These are phyloP conservation scores for Porphyrio hochstetteri DNA, from an alignment of 2,113 vertebrate species.

Conservation along the genomic window DNA sequence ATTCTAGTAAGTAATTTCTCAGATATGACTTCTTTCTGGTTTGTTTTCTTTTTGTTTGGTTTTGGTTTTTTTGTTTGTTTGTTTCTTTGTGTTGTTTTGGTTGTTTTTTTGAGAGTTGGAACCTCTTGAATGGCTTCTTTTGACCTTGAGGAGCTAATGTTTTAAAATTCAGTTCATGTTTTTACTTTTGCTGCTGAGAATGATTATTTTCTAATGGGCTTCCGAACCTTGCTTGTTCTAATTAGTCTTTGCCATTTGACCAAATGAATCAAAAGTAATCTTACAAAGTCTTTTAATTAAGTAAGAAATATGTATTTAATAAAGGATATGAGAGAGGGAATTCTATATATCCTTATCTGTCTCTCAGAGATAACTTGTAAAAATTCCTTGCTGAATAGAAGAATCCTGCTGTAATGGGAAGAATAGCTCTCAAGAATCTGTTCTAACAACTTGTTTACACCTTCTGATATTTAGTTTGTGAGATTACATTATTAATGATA, in stretches of 20 bases:
- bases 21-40: not conserved
- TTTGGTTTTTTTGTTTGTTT: not conserved
- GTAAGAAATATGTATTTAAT: constrained; percentile 56
- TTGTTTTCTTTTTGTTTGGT: not conserved
- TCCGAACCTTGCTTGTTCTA: constrained; percentile 32
- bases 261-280: constrained; percentile 31
- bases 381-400: constrained; percentile 54
- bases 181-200: constrained; percentile 14
- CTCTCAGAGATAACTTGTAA: constrained; percentile 35
- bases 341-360: constrained; percentile 53
- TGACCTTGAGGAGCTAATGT: not conserved
- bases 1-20: constrained; percentile 86
- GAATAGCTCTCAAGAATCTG: constrained; percentile 31
- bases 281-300: constrained; percentile 64
- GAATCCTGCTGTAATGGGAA: not conserved
- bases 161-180: constrained; percentile 24
- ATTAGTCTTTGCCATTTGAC: constrained; percentile 47
- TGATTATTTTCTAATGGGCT: constrained; percentile 34
- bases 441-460: constrained; percentile 42
- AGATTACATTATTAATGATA: constrained; percentile 28
- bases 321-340: constrained; percentile 36
- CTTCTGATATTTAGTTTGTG: constrained; percentile 38
- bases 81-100: not conserved
- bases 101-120: not conserved
- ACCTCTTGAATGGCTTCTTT: not conserved